A percentile compares a stretch with the other conserved stretches of the same genome.
These are phyloP conservation scores for Stichopus horrens DNA, from an alignment of 53 echinoderm and acorn worm species.

Conservation along the genomic window DNA sequence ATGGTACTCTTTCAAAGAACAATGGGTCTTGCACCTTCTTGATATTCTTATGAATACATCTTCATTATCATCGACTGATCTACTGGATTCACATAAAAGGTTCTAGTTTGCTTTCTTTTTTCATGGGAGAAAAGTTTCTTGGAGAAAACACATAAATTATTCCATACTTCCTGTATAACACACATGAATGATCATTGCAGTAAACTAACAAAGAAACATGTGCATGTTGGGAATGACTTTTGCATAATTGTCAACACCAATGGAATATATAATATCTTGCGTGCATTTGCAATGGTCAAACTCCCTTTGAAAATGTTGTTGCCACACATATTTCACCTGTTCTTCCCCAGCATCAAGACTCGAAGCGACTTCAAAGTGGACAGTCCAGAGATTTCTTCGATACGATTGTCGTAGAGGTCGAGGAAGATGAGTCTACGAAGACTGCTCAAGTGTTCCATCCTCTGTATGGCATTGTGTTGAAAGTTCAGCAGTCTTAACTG, in stretches of 20 bases:
- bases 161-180: too few species aligned
- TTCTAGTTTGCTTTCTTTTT: too few species aligned
- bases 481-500: constrained; percentile 88
- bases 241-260: too few species aligned
- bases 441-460: constrained; percentile 78
- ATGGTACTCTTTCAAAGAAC: too few species aligned
- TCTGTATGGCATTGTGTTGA: constrained; percentile 90
- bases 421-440: constrained; percentile 92
- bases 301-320: background rate
- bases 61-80: too few species aligned
- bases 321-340: constrained; percentile 55
- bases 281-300: background rate
- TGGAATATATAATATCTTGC: background rate
- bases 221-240: background rate
- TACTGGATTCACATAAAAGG: too few species aligned
- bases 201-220: background rate
- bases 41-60: too few species aligned
- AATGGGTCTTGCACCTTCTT: too few species aligned
- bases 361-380: constrained; percentile 79
- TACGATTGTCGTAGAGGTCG: constrained; percentile 97
- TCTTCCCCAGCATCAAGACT: constrained; percentile 98
- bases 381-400: constrained; percentile 91
- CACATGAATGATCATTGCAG: too few species aligned
- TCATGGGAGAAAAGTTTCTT: too few species aligned
- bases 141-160: too few species aligned